These are phyloP conservation scores for Muscicapa comitata DNA, from an alignment of 2,797 vertebrate species.

Conservation along the genomic window DNA sequence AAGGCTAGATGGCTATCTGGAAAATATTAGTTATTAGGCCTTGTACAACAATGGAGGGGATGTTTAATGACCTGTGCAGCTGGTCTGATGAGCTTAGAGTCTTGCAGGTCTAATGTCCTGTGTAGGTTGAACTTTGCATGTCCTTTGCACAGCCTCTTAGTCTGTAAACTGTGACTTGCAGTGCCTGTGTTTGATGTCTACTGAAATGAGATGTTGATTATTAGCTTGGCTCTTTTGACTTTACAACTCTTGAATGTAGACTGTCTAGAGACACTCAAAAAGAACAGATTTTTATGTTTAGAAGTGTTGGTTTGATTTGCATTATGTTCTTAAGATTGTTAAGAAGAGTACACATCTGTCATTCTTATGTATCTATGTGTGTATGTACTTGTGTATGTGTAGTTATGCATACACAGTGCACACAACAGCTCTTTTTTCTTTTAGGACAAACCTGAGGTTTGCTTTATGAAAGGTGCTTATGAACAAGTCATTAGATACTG, in stretches of 20 bases:
- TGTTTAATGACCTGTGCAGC: neutral
- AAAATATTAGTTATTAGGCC: neutral
- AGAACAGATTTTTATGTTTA: neutral
- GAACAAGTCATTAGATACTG: conserved; percentile 93
- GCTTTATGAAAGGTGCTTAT: conserved; percentile 94
- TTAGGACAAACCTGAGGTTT: conserved; percentile 87
- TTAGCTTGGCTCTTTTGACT: neutral
- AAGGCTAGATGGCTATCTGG: neutral
- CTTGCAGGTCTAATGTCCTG: neutral
- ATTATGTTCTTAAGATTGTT: neutral
- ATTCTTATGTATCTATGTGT: accelerated
- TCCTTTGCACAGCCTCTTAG: neutral
- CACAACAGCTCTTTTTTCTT: conserved; percentile 1
- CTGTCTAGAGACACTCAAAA: neutral
- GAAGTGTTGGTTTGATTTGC: neutral
- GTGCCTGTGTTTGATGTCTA: neutral
- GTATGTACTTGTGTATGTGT: neutral
- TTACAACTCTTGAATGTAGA: neutral
- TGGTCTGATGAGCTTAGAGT: neutral
- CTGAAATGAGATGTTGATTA: neutral
- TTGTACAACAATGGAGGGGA: neutral
- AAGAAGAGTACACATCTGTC: neutral
- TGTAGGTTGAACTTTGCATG: neutral
- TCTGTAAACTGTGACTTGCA: neutral
- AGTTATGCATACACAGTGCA: neutral